Percentiles rank a stretch among this genome's conserved stretches.
Conservation (phyloP, 2,888 invertebrate species). For the Noctua fimbriata region DNA sequence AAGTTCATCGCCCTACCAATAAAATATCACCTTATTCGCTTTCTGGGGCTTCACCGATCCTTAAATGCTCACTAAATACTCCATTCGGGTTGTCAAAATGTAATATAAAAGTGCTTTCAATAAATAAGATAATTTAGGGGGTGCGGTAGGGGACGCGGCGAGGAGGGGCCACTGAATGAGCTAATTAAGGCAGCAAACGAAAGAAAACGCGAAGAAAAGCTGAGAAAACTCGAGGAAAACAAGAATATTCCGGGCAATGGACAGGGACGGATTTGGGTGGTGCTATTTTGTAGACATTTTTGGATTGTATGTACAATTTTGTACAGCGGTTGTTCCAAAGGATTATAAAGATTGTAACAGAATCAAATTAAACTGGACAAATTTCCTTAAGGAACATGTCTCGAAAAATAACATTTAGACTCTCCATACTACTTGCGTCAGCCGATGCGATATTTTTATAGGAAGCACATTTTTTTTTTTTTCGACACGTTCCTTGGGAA, state of each 20-base stretch:
- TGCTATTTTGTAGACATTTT: neutral
- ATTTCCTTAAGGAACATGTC: too few species aligned
- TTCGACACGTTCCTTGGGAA: too few species aligned
- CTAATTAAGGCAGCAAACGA: constrained; percentile 89
- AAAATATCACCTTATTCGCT: constrained; percentile 70
- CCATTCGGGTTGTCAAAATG: constrained; percentile 82
- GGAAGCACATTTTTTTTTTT: too few species aligned
- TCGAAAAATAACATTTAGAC: too few species aligned
- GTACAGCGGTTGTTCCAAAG: too few species aligned
- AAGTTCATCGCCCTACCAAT: constrained; percentile 68
- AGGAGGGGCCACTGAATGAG: constrained; percentile 85
- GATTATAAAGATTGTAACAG: too few species aligned
- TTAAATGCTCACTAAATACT: constrained; percentile 83
- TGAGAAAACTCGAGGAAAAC: constrained; percentile 89
- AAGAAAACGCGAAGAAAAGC: constrained; percentile 90
- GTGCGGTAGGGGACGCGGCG: constrained; percentile 67
- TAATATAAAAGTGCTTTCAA: constrained; percentile 89
- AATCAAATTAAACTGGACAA: too few species aligned
- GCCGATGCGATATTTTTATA: too few species aligned
- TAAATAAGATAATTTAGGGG: constrained; percentile 88
- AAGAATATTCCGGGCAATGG: constrained; percentile 85
- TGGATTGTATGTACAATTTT: too few species aligned
- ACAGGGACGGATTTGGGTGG: constrained; percentile 72
- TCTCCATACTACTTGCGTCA: too few species aligned
- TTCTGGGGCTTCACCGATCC: constrained; percentile 58